Conservation (phyloP, 2,113 vertebrate species). For the Tragulus kanchil region DNA sequence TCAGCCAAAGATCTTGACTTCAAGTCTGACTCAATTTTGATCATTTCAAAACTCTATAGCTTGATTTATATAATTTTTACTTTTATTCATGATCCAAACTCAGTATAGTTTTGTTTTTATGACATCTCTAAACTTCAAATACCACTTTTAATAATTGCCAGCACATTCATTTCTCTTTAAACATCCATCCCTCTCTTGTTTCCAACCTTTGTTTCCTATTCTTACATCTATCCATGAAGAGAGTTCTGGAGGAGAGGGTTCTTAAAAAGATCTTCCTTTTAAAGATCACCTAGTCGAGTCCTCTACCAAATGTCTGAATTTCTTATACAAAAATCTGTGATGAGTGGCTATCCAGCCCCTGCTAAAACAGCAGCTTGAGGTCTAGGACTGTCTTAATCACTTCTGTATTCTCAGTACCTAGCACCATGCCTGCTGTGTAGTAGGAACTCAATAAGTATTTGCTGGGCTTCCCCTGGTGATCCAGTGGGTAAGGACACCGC, state of each 20-base stretch:
- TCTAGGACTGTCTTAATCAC: neutral
- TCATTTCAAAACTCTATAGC: constrained; percentile 43
- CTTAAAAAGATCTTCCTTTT: neutral
- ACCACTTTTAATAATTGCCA: neutral
- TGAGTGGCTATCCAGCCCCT: neutral
- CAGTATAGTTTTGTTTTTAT: neutral
- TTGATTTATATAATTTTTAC: neutral
- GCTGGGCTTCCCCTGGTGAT: neutral
- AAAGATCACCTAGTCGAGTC: neutral
- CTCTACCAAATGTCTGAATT: neutral
- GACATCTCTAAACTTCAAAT: neutral
- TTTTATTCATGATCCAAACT: constrained; percentile 30
- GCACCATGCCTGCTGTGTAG: neutral
- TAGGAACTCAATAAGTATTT: constrained; percentile 19
- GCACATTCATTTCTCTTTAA: neutral
- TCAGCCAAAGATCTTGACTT: constrained; percentile 28
- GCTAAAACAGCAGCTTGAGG: neutral
- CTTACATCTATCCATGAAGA: neutral
- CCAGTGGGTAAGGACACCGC: too few species aligned
- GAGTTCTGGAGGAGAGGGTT: neutral
- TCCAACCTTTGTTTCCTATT: constrained; percentile 1
- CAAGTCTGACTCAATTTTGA: constrained; percentile 26
- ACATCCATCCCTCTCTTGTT: constrained; percentile 6
- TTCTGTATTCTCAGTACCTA: constrained; percentile 49
- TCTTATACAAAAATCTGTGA: neutral